Conservation (phyloP, 2,888 invertebrate genomes). For the Agrotis clavis region DNA sequence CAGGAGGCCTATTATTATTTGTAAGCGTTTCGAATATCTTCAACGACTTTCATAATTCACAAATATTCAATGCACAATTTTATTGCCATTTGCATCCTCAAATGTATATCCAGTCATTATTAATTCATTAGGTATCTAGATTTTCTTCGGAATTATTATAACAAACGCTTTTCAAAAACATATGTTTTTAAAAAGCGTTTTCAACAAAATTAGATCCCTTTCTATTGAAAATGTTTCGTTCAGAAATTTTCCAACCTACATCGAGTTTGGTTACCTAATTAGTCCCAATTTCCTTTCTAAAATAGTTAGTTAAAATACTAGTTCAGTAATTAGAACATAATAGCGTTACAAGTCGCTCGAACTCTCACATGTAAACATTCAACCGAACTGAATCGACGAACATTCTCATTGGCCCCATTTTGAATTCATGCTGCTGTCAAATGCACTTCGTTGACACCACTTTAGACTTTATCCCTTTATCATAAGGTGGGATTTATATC, state of each 20-base stretch:
- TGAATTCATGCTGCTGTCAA: slow-evolving; percentile 20
- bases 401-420: slow-evolving; percentile 65
- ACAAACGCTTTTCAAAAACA: no score
- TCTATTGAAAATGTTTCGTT: background rate
- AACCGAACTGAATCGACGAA: slow-evolving; percentile 62
- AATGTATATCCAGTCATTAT: no score
- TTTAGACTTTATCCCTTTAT: slow-evolving; percentile 13
- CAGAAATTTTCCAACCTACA: background rate
- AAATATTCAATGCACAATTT: no score
- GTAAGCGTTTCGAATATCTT: no score
- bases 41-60: no score
- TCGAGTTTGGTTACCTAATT: background rate
- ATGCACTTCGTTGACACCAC: slow-evolving; percentile 19
- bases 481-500: background rate
- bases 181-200: background rate
- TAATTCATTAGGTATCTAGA: no score
- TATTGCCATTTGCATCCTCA: no score
- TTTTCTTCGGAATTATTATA: no score
- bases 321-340: slow-evolving; percentile 51
- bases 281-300: slow-evolving; percentile 19
- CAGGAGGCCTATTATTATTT: no score
- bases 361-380: slow-evolving; percentile 62
- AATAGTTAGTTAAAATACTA: slow-evolving; percentile 41
- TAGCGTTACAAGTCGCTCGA: slow-evolving; percentile 39
- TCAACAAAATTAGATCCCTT: background rate